Evolutionary conservation across 1,140 invertebrate species (phyloP), one percentile per base, ranked within the genome.

Genomic region (Archivesica marissinica): DNA sequence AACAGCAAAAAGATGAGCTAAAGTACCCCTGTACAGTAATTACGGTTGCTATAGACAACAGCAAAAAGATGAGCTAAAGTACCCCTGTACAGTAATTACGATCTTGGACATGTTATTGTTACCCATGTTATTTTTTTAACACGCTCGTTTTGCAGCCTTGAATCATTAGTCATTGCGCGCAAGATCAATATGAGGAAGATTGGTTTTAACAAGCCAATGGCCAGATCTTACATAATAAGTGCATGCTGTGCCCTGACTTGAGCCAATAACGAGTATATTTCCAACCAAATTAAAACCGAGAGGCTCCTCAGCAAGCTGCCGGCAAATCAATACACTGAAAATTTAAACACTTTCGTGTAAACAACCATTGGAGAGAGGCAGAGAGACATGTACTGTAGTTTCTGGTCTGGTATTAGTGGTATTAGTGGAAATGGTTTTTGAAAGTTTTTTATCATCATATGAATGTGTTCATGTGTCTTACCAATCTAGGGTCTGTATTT

Each of bases 221-320:
- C 77, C 61, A 79, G 61, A 59, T 66, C 77, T 79, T 79, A 79
- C 61, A 66, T 79, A 79, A 79, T 79, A 66, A 64, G 56, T 59
- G 68, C 68, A 72, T 41, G 75, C 75, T 56, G 75, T 56, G 52
- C 50, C 75, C 47, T 77, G 50, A 59, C 56, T 77, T 77, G 28
- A 61, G 68, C 68, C 68, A 72, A 72, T 72, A 72, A 72, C 50
- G 68, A 41, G 35, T 72, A 72, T 72, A 72, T 72, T 72, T 72
- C 68, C 68, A 44, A 72, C 68, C 68, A 72, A 72, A 72, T 72
- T 72, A 72, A 72, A 72, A 72, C 25, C 44, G 28, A 44, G 44
- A 72, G 68, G 41, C 68, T 72, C 41, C 11, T 72, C 68, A n/a
- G n/a, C n/a, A n/a, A n/a, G n/a, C 50, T 72, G 41, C 41, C 30